Evolutionary conservation across 2,797 vertebrate genomes (phyloP).

Genomic region (Gallirallus australis): DNA sequence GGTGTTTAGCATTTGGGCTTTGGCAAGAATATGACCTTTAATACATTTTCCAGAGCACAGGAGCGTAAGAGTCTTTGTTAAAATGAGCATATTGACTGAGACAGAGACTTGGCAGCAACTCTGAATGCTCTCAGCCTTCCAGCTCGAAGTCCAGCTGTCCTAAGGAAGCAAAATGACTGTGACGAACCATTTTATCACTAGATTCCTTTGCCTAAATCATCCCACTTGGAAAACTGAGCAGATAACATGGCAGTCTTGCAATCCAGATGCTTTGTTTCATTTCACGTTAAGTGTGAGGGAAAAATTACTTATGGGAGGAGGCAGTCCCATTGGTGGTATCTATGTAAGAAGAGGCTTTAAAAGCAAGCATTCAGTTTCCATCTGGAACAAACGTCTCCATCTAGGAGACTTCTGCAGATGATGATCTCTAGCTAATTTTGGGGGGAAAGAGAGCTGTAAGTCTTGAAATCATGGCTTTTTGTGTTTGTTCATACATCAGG

Average conservation of each 20-base stretch:
- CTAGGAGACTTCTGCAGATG: neutral
- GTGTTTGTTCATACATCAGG: neutral
- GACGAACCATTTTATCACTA: neutral
- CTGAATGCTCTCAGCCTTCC: neutral
- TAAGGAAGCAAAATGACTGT: neutral
- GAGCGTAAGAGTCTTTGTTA: neutral
- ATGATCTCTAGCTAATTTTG: neutral
- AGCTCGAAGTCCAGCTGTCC: neutral
- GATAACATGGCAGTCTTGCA: neutral
- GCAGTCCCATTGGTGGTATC: neutral
- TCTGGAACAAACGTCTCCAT: neutral
- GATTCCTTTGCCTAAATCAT: neutral
- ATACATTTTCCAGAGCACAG: neutral
- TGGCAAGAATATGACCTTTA: neutral
- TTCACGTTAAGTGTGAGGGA: neutral
- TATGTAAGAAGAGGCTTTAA: neutral
- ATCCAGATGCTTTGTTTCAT: neutral
- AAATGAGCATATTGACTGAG: neutral
- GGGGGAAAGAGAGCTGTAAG: neutral
- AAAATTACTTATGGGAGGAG: neutral
- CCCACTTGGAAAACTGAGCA: neutral
- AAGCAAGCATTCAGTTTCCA: neutral
- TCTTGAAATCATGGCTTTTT: neutral
- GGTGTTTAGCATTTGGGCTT: neutral
- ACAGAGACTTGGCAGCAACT: neutral